These are phyloP conservation scores for Limnothrissa miodon DNA, from an alignment of 2,113 vertebrate species.

Conservation along the genomic window DNA sequence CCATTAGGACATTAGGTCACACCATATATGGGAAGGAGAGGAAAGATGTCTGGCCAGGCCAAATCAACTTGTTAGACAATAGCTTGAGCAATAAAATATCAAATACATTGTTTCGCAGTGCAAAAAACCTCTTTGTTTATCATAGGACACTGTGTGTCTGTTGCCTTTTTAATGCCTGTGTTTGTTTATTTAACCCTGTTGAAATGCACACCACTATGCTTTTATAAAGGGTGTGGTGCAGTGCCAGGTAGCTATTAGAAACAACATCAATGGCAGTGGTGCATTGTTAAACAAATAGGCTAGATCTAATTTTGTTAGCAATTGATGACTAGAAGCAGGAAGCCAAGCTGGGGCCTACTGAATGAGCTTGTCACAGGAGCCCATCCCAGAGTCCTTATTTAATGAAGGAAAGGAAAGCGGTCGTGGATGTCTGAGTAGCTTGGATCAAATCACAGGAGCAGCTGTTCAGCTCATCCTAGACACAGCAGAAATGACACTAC, in stretches of 20 bases:
- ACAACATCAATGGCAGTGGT: background rate
- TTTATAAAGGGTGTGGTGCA: background rate
- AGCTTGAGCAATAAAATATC: background rate
- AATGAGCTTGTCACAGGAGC: background rate
- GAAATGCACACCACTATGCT: background rate
- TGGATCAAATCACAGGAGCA: background rate
- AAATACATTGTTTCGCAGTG: background rate
- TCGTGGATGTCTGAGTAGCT: background rate
- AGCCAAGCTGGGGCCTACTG: background rate
- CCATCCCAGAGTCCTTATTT: background rate
- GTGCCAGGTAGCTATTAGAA: background rate
- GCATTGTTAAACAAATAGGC: background rate
- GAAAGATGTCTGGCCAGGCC: conserved; percentile 1
- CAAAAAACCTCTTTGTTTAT: background rate
- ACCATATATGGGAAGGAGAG: background rate
- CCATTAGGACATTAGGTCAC: background rate
- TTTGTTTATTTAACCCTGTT: background rate
- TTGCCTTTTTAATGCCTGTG: background rate
- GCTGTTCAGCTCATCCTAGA: background rate
- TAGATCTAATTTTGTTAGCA: background rate
- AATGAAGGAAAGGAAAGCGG: background rate
- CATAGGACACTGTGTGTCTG: background rate
- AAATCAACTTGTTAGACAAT: no score
- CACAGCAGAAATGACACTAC: background rate
- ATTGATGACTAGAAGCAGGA: background rate